A percentile compares a stretch with the other conserved stretches of the same genome.
Evolutionary conservation across 2,113 vertebrate genomes (phyloP).

Genomic region (Perca fluviatilis): DNA sequence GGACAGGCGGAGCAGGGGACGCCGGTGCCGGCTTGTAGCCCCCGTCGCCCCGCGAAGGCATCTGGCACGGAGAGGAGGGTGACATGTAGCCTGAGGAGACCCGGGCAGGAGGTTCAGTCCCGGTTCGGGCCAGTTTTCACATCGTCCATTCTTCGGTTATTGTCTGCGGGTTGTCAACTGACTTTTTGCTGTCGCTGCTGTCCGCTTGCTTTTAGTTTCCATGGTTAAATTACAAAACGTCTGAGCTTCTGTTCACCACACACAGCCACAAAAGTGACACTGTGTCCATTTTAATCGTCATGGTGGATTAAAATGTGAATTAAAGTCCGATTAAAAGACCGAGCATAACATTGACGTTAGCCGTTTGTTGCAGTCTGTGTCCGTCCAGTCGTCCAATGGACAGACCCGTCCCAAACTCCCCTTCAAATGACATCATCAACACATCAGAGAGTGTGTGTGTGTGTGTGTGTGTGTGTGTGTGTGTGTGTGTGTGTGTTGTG

Average conservation of each 20-base stretch:
- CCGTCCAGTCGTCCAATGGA: slow-evolving; percentile 13
- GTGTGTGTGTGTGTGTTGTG: slow-evolving; percentile 6
- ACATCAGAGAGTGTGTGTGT: neutral
- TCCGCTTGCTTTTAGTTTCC: slow-evolving; percentile 36
- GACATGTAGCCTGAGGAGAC: slow-evolving; percentile 50
- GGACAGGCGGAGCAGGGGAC: slow-evolving; percentile 86
- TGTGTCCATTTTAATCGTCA: neutral
- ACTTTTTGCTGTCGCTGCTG: slow-evolving; percentile 33
- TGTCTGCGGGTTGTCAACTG: slow-evolving; percentile 19
- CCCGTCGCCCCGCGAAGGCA: slow-evolving; percentile 77
- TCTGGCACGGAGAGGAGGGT: slow-evolving; percentile 73
- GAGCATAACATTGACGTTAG: neutral
- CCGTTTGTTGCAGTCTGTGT: slow-evolving; percentile 14
- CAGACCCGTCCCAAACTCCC: slow-evolving; percentile 47
- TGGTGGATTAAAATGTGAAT: neutral
- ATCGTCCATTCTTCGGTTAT: slow-evolving; percentile 53
- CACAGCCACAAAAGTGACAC: neutral
- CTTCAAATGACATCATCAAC: slow-evolving; percentile 68
- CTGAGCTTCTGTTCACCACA: neutral
- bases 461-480: slow-evolving; percentile 11
- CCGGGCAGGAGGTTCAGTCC: slow-evolving; percentile 47
- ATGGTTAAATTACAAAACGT: slow-evolving; percentile 28
- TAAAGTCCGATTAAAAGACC: slow-evolving; percentile 5
- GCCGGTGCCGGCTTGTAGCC: slow-evolving; percentile 73
- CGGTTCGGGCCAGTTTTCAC: slow-evolving; percentile 43